Percentiles rank a stretch among this genome's conserved stretches.
Evolutionary conservation across 2,797 vertebrate genomes (phyloP).

Genomic region (Tinamus major): DNA sequence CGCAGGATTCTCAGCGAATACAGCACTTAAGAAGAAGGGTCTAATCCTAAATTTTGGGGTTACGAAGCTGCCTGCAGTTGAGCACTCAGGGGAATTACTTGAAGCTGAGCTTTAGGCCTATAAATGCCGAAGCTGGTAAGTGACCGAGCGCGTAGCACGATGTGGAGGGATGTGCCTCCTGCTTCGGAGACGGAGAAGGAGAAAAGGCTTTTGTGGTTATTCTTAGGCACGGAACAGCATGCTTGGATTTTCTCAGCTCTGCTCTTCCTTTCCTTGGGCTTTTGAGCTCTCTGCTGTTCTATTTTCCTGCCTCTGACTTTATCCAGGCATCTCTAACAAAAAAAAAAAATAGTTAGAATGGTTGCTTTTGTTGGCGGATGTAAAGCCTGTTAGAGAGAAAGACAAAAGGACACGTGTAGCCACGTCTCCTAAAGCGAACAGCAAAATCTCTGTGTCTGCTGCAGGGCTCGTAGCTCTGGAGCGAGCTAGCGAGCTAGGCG

Average conservation of each 20-base stretch:
- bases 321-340: constrained; percentile 19
- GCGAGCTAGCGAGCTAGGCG: background rate
- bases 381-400: background rate
- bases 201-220: constrained; percentile 49
- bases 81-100: constrained; percentile 44
- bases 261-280: constrained; percentile 29
- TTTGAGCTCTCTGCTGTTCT: constrained; percentile 51
- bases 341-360: background rate
- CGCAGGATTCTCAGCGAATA: constrained; percentile 36
- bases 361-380: background rate
- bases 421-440: constrained; percentile 23
- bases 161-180: constrained; percentile 57
- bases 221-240: constrained; percentile 43
- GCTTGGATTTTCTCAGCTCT: constrained; percentile 35
- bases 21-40: constrained; percentile 65
- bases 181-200: constrained; percentile 29
- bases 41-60: constrained; percentile 68
- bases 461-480: background rate
- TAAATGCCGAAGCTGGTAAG: constrained; percentile 86
- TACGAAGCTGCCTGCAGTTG: constrained; percentile 66
- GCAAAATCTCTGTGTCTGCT: background rate
- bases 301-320: constrained; percentile 6
- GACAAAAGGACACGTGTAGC: constrained; percentile 30
- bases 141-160: constrained; percentile 36
- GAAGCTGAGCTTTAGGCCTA: constrained; percentile 69